phyloP scores from a whole-genome alignment of 35 echinoderm and acorn worm genomes.

The Eucidaris tribuloides region DNA sequence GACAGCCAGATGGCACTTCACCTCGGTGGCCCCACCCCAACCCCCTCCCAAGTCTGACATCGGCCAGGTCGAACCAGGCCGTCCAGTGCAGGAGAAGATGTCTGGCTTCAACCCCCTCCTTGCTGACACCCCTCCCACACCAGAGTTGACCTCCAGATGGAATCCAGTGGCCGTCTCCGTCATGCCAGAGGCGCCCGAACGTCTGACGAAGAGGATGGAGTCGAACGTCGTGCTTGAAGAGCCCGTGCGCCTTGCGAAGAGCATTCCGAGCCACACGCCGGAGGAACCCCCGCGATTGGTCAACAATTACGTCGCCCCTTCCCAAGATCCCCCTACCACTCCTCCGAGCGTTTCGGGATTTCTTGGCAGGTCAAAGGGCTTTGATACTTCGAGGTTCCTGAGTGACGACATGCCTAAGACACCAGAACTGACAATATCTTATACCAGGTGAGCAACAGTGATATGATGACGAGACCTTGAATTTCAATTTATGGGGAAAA shows the following conservation, averaged over 20 bases:
- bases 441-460: background rate
- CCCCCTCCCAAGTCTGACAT: too few relatives aligned
- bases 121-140: conserved; percentile 9
- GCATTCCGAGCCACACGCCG: background rate
- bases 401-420: conserved; percentile 16
- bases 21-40: background rate
- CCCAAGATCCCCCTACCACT: background rate
- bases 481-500: too few relatives aligned
- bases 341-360: background rate
- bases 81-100: too few relatives aligned
- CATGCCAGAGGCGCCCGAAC: background rate
- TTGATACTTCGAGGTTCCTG: conserved; percentile 14
- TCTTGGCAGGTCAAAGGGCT: background rate
- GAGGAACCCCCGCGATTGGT: conserved; percentile 13
- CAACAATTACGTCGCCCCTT: background rate
- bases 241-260: background rate
- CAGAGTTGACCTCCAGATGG: conserved; percentile 4
- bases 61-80: too few relatives aligned
- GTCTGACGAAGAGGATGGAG: background rate
- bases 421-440: conserved; percentile 3
- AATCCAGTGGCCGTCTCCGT: background rate
- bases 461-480: too few relatives aligned
- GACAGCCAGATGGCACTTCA: conserved; percentile 8
- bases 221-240: background rate
- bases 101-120: background rate